A percentile compares a stretch with the other conserved stretches of the same genome.
phyloP scores from a whole-genome alignment of 2,888 invertebrate species.

The Alitta virens region DNA sequence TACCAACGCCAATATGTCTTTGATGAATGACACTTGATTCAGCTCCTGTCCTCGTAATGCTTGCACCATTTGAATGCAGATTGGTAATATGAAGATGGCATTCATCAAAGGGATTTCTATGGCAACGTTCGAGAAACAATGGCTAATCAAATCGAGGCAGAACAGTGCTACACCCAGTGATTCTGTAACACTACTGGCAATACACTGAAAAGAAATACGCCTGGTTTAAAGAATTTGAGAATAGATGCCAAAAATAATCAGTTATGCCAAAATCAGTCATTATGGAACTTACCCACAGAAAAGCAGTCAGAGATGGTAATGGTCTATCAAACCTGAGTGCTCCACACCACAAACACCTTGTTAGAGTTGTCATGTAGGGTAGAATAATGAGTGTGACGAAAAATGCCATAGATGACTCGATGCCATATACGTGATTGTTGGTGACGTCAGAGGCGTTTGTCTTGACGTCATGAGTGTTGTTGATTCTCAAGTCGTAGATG shows the following conservation, averaged over 20 bases:
- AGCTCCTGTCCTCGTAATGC: not conserved
- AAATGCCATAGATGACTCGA: conserved; percentile 26
- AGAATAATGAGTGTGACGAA: conserved; percentile 28
- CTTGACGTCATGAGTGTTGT: not conserved
- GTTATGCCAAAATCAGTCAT: no score
- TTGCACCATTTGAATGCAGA: not conserved
- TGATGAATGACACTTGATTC: not conserved
- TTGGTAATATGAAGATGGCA: conserved; percentile 33
- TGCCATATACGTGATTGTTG: not conserved
- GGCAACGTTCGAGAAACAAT: conserved; percentile 13
- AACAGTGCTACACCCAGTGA: no score
- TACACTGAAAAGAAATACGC: no score
- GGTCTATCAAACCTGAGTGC: conserved; percentile 33
- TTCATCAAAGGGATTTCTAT: conserved; percentile 33
- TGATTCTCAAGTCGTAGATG: not conserved
- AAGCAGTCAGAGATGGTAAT: conserved; percentile 32
- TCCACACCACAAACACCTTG: conserved; percentile 34
- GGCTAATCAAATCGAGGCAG: no score
- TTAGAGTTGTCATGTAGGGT: conserved; percentile 33
- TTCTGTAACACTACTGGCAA: no score
- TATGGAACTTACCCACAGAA: conserved; percentile 34
- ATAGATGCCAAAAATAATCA: no score
- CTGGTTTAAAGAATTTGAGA: no score
- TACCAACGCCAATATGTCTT: not conserved
- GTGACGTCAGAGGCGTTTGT: not conserved